Conservation (phyloP, 2,888 invertebrate genomes). For the Glaucopsyche alexis region DNA sequence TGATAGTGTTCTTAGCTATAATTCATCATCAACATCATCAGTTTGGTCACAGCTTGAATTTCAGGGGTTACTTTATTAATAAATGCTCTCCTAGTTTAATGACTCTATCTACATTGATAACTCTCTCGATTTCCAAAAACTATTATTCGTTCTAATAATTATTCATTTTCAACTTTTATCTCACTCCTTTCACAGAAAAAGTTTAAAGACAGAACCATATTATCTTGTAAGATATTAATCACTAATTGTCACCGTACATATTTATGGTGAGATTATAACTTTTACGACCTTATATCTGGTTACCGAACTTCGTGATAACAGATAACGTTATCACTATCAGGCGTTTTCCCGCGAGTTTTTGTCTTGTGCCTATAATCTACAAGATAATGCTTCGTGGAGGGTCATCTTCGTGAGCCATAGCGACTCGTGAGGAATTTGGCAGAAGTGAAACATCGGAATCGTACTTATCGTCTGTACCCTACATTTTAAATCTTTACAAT, state of each 20-base stretch:
- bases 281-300: background rate
- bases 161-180: background rate
- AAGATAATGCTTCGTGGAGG: background rate
- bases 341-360: background rate
- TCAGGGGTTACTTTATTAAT: too few relatives aligned
- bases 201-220: background rate
- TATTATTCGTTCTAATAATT: background rate
- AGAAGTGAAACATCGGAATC: background rate
- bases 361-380: background rate
- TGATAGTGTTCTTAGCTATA: too few relatives aligned
- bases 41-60: too few relatives aligned
- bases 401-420: background rate
- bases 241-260: background rate
- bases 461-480: too few relatives aligned
- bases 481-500: too few relatives aligned
- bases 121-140: too few relatives aligned
- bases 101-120: too few relatives aligned
- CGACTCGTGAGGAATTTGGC: background rate
- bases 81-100: too few relatives aligned
- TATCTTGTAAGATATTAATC: conserved; percentile 7
- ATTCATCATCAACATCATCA: too few relatives aligned
- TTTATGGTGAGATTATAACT: background rate
- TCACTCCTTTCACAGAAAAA: background rate
- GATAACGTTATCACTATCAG: conserved; percentile 1
- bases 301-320: background rate